Conservation (phyloP, 2,888 invertebrate genomes). For the Agrotis puta region DNA sequence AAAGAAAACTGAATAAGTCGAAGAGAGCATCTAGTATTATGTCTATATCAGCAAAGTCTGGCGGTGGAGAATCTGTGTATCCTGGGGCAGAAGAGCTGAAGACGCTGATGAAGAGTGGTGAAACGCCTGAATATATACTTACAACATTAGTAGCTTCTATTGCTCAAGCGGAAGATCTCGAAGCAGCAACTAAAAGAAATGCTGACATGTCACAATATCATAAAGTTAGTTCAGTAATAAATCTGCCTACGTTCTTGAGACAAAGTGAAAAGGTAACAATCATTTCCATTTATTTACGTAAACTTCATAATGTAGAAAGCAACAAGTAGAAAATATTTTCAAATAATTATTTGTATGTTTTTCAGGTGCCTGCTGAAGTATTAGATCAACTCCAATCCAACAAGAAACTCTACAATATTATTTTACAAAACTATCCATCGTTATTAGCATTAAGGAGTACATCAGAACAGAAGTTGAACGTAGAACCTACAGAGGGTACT, state of each 20-base stretch:
- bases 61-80: constrained; percentile 90
- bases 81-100: constrained; percentile 93
- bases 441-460: constrained; percentile 92
- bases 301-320: too few relatives aligned
- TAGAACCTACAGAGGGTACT: constrained; percentile 74
- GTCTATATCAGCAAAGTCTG: constrained; percentile 89
- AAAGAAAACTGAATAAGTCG: constrained; percentile 87
- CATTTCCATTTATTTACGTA: neutral
- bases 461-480: constrained; percentile 92
- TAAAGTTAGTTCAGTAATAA: constrained; percentile 93
- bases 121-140: constrained; percentile 92
- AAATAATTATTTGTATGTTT: constrained; percentile 25
- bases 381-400: constrained; percentile 92
- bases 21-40: constrained; percentile 89
- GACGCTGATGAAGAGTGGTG: constrained; percentile 93
- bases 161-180: constrained; percentile 87
- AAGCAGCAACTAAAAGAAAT: constrained; percentile 86
- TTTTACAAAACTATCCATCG: constrained; percentile 94
- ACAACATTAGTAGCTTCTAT: constrained; percentile 92
- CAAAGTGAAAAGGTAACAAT: constrained; percentile 93
- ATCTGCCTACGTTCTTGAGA: constrained; percentile 95
- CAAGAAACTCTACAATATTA: constrained; percentile 93
- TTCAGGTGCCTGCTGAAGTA: constrained; percentile 93
- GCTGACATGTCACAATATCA: constrained; percentile 82
- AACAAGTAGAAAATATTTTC: neutral